Evolutionary conservation across 2,888 invertebrate genomes (phyloP).

Genomic region (Sesia bembeciformis): DNA sequence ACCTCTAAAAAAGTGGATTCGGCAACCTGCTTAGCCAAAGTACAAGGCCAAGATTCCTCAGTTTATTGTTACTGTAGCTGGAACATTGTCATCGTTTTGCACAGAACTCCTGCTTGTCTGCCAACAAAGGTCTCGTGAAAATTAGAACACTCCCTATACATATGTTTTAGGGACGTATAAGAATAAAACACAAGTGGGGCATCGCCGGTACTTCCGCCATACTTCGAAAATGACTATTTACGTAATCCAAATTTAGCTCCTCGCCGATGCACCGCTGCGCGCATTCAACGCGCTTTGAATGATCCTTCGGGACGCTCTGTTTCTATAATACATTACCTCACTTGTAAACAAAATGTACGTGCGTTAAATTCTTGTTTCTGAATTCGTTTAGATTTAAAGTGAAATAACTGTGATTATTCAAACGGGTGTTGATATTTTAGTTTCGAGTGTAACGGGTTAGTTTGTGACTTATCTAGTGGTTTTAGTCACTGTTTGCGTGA

Average conservation of each 20-base stretch:
- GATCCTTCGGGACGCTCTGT: slow-evolving; percentile 8
- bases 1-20: no score
- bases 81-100: no score
- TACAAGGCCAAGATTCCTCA: no score
- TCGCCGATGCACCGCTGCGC: slow-evolving; percentile 4
- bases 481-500: slow-evolving; percentile 3
- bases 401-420: no score
- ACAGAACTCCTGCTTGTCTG: no score
- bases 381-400: no score
- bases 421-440: no score
- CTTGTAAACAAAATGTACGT: slow-evolving; percentile 1
- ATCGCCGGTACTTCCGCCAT: slow-evolving; percentile 21
- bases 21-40: no score
- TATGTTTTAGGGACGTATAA: not conserved
- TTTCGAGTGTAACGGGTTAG: no score
- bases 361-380: not conserved
- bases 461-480: not conserved
- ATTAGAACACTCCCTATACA: not conserved
- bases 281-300: slow-evolving; percentile 1
- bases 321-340: slow-evolving; percentile 11
- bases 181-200: slow-evolving; percentile 1
- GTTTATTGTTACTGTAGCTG: no score
- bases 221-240: slow-evolving; percentile 23
- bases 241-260: slow-evolving; percentile 16
- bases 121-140: not conserved